phyloP scores from a whole-genome alignment of 1,140 invertebrate species.

The Trissolcus basalis region DNA sequence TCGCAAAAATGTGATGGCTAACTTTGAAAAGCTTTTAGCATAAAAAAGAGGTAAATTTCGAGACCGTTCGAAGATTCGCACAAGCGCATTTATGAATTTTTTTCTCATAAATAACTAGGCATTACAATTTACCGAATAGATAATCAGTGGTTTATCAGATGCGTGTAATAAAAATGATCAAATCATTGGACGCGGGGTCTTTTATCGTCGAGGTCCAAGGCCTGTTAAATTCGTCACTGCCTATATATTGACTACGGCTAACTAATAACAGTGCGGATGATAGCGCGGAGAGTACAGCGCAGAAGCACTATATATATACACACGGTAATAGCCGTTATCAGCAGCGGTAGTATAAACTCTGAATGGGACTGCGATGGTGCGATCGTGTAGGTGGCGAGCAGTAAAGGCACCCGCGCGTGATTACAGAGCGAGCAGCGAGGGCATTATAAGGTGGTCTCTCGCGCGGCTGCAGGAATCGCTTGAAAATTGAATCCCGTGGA shows the following conservation, averaged over 20 bases:
- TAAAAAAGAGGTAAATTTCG: background rate
- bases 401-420: conserved; percentile 60
- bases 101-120: conserved; percentile 4
- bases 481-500: conserved; percentile 61
- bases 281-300: conserved; percentile 37
- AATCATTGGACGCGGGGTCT: background rate
- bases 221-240: conserved; percentile 38
- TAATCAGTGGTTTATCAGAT: conserved; percentile 6
- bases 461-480: conserved; percentile 55
- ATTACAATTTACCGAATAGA: background rate
- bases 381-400: conserved; percentile 58
- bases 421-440: conserved; percentile 47
- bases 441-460: conserved; percentile 60
- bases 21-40: background rate
- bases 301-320: conserved; percentile 57
- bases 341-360: conserved; percentile 58
- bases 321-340: conserved; percentile 54
- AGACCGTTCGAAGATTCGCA: background rate
- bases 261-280: conserved; percentile 46
- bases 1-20: no score
- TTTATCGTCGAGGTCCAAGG: conserved; percentile 6
- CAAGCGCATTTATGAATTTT: background rate
- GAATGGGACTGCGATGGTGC: conserved; percentile 56
- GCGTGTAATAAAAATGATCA: conserved; percentile 11
- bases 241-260: conserved; percentile 45